These are phyloP conservation scores for Iphiclides podalirius DNA, from an alignment of 2,888 invertebrate genomes.

Conservation along the genomic window DNA sequence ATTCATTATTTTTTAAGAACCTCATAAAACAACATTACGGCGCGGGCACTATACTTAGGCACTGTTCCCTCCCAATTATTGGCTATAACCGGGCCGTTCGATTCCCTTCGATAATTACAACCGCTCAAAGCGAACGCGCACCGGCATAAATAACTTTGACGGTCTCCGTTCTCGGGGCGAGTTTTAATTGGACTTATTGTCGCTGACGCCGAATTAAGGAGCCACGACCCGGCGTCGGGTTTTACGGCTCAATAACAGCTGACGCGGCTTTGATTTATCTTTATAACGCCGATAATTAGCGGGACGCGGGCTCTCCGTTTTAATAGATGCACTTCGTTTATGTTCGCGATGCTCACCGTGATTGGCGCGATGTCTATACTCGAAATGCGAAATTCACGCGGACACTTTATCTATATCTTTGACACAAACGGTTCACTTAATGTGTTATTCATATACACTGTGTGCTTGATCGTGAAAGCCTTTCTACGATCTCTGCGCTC, in stretches of 20 bases:
- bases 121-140: constrained; percentile 41
- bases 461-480: no score
- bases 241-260: constrained; percentile 16
- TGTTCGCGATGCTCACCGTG: no score
- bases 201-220: constrained; percentile 26
- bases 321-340: no score
- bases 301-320: background rate
- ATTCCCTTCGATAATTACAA: constrained; percentile 72
- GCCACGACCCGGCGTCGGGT: background rate
- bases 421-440: no score
- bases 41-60: constrained; percentile 60
- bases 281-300: constrained; percentile 12
- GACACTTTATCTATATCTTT: no score
- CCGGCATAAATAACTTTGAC: constrained; percentile 35
- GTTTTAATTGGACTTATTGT: constrained; percentile 36
- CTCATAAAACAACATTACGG: constrained; percentile 68
- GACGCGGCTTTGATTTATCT: constrained; percentile 14
- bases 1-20: constrained; percentile 69
- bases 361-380: no score
- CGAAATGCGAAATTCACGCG: no score
- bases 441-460: no score
- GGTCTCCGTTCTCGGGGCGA: constrained; percentile 33
- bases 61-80: constrained; percentile 70
- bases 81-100: constrained; percentile 65
- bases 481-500: no score